These are phyloP conservation scores for Noctua janthe DNA, from an alignment of 2,888 invertebrate genomes.

Conservation along the genomic window DNA sequence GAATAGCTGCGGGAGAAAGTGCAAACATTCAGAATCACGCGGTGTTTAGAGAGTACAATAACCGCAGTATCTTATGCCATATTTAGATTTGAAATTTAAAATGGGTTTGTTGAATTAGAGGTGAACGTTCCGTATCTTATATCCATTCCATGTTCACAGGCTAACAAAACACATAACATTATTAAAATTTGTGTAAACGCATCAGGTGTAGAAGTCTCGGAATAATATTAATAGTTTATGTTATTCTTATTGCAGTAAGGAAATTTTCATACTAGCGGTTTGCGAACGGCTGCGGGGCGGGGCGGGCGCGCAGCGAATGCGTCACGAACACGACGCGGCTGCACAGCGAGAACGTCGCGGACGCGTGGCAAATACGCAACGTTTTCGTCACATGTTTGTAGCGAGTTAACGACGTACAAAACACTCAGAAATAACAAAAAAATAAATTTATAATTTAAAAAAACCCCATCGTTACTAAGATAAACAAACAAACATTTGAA, in stretches of 20 bases:
- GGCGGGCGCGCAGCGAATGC: too few species aligned
- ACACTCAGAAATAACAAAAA: too few species aligned
- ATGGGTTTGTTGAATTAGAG: background rate
- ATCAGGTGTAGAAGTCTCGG: background rate
- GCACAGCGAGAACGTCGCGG: too few species aligned
- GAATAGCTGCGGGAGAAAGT: background rate
- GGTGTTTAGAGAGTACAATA: conserved; percentile 15
- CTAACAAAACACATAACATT: background rate
- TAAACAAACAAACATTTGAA: too few species aligned
- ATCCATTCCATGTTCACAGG: background rate
- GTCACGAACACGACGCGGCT: too few species aligned
- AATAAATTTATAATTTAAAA: too few species aligned
- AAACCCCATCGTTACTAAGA: too few species aligned
- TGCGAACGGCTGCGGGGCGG: too few species aligned
- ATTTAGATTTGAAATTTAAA: conserved; percentile 8
- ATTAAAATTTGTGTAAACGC: background rate
- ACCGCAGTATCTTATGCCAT: conserved; percentile 24
- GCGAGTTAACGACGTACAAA: too few species aligned
- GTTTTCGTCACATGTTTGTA: too few species aligned
- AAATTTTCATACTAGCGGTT: too few species aligned
- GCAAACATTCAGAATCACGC: conserved; percentile 27
- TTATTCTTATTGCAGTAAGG: background rate
- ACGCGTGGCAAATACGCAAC: too few species aligned
- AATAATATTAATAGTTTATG: background rate
- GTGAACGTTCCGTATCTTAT: conserved; percentile 11